phyloP scores from a whole-genome alignment of 2,888 invertebrate species.

The Ochlodes sylvanus region DNA sequence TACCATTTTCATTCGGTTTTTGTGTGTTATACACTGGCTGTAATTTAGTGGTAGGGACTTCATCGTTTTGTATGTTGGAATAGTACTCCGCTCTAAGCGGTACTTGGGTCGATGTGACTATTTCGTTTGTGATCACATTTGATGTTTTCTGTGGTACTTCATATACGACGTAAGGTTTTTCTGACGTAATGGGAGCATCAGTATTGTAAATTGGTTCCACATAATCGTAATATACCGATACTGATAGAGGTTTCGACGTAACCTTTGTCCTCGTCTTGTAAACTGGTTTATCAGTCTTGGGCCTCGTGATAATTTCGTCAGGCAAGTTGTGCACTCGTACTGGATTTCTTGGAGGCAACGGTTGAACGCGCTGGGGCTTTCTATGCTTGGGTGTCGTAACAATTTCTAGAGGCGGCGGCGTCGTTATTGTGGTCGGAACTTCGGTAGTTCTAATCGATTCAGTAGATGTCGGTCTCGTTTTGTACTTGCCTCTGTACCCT shows the following conservation, averaged over 20 bases:
- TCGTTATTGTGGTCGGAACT: conserved; percentile 70
- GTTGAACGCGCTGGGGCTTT: conserved; percentile 65
- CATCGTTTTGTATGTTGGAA: conserved; percentile 81
- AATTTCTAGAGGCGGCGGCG: conserved; percentile 70
- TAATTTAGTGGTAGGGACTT: conserved; percentile 81
- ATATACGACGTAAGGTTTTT: conserved; percentile 81
- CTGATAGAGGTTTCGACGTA: conserved; percentile 78
- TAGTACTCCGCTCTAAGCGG: conserved; percentile 86
- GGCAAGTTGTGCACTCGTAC: conserved; percentile 74
- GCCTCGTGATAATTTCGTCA: conserved; percentile 67
- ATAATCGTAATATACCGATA: conserved; percentile 80
- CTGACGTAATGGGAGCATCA: conserved; percentile 71
- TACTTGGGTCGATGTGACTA: conserved; percentile 86
- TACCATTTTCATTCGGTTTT: conserved; percentile 73
- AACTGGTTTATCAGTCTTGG: conserved; percentile 75
- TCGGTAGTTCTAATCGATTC: conserved; percentile 68
- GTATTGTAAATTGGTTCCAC: conserved; percentile 73
- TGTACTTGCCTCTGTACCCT: conserved; percentile 69
- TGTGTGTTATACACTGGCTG: conserved; percentile 77
- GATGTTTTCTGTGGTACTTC: conserved; percentile 75
- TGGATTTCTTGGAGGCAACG: conserved; percentile 73
- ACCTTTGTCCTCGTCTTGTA: conserved; percentile 79
- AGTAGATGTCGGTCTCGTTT: conserved; percentile 72
- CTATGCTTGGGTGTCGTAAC: conserved; percentile 70
- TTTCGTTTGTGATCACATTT: conserved; percentile 63